phyloP scores from a whole-genome alignment of 1,140 invertebrate genomes.

The Patella vulgata region DNA sequence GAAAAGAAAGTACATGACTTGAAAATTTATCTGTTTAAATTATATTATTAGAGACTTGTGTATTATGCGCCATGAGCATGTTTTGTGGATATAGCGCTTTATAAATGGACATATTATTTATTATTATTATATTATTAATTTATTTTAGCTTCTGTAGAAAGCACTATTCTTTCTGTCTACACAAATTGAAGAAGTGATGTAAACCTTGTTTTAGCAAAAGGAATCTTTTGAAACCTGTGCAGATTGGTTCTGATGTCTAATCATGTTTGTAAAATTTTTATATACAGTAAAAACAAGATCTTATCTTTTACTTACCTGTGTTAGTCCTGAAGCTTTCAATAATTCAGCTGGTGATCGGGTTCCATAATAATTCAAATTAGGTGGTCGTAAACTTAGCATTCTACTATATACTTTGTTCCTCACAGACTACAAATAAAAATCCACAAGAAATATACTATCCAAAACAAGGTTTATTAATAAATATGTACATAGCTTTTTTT shows the following conservation, averaged over 20 bases:
- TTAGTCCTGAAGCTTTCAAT: conserved; percentile 72
- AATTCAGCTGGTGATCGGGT: conserved; percentile 74
- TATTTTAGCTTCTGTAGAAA: not conserved
- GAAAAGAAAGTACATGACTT: too few relatives aligned
- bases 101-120: too few relatives aligned
- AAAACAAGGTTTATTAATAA: not conserved
- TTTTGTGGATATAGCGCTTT: too few relatives aligned
- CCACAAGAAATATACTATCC: too few relatives aligned
- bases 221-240: not conserved
- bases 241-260: not conserved
- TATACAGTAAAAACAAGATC: too few relatives aligned
- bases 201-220: not conserved
- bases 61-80: too few relatives aligned
- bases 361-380: conserved; percentile 72
- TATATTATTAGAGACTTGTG: too few relatives aligned
- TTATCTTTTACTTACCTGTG: too few relatives aligned
- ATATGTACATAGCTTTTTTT: too few relatives aligned
- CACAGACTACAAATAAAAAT: conserved; percentile 64
- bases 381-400: conserved; percentile 72
- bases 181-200: not conserved
- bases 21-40: too few relatives aligned
- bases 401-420: conserved; percentile 74
- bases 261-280: not conserved
- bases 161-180: not conserved
- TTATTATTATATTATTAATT: too few relatives aligned